Evolutionary conservation across 2,888 invertebrate genomes (phyloP), one percentile per base, ranked within the genome.

Genomic region (Trisateles emortualis): DNA sequence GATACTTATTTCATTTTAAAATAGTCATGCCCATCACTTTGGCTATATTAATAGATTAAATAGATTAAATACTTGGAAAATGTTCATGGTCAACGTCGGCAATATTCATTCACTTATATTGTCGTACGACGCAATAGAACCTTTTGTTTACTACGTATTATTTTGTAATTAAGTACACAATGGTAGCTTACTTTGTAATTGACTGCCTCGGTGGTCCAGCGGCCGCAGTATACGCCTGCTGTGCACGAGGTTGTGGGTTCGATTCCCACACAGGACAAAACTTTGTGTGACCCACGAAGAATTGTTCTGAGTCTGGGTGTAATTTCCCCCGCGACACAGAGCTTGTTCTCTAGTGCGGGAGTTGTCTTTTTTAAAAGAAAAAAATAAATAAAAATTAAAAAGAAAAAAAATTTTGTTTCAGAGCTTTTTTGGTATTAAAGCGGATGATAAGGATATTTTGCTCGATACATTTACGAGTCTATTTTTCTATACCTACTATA

Each of bases 1-100:
- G n/a, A n/a, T n/a, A n/a, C n/a, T n/a, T 8, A 33, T 6, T 33
- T 33, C 14, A 33, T 14, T 33, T 14, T 26, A 16, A 24, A 39
- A 9, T 1, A 32, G 1, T 32, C 22, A 22, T 38, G n/a, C n/a
- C 30, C 33, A 42, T 8, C 24, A 36, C 11, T 36, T 45, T 26
- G 5, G 0, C 6, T 22, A 17, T 17, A 30, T 59, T 68, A 65
- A 71, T 72, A 56, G 59, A 70, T 68, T 72, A 64, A 52, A 26
- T 26, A 26, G 8, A 6, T 3, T 3, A 26, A 26, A 64, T 60
- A 55, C 60, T 49, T 19, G 64, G 52, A 49, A 62, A 59, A 57
- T 44, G 45, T 59, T n/a, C 60, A 65, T 46, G 50, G 61, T 4
- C 59, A 58, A 30, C 39, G 68, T 52, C 52, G 11, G 13, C 49